Evolutionary conservation across 2,888 invertebrate species (phyloP).

Genomic region (Torymus texanus): DNA sequence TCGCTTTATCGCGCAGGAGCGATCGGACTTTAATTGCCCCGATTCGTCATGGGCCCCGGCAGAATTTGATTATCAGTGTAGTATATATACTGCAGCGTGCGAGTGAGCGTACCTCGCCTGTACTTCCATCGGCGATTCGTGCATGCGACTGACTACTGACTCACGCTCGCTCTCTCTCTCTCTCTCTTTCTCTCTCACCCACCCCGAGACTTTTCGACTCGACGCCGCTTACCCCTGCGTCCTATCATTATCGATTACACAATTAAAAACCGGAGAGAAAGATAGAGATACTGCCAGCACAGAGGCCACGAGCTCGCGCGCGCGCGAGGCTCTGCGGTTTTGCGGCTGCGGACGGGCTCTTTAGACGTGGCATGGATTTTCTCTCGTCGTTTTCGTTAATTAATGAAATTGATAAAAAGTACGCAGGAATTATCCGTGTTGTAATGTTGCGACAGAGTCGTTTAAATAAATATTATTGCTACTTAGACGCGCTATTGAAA

Average conservation of each 20-base stretch:
- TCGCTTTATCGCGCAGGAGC: constrained; percentile 69
- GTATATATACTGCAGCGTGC: constrained; percentile 22
- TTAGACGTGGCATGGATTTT: not conserved
- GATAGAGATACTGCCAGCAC: not conserved
- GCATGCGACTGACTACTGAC: constrained; percentile 65
- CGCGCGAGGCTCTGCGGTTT: constrained; percentile 6
- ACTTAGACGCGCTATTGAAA: too few relatives aligned
- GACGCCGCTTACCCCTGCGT: constrained; percentile 31
- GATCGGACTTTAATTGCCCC: constrained; percentile 74
- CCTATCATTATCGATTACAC: constrained; percentile 70
- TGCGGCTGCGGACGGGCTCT: too few relatives aligned
- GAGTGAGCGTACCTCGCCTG: constrained; percentile 63
- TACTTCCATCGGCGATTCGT: constrained; percentile 43
- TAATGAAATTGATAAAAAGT: constrained; percentile 8
- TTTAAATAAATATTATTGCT: too few relatives aligned
- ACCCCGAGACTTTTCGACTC: constrained; percentile 59
- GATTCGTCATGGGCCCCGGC: constrained; percentile 73
- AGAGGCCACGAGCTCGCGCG: too few relatives aligned
- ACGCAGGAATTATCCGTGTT: too few relatives aligned
- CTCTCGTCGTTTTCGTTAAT: not conserved
- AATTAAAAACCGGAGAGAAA: constrained; percentile 63
- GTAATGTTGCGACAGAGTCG: too few relatives aligned
- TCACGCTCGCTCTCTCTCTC: constrained; percentile 67
- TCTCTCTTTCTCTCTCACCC: constrained; percentile 19
- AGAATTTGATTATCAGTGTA: constrained; percentile 74